Evolutionary conservation across 2,113 vertebrate genomes (phyloP).

Genomic region (Enhydra lutris): DNA sequence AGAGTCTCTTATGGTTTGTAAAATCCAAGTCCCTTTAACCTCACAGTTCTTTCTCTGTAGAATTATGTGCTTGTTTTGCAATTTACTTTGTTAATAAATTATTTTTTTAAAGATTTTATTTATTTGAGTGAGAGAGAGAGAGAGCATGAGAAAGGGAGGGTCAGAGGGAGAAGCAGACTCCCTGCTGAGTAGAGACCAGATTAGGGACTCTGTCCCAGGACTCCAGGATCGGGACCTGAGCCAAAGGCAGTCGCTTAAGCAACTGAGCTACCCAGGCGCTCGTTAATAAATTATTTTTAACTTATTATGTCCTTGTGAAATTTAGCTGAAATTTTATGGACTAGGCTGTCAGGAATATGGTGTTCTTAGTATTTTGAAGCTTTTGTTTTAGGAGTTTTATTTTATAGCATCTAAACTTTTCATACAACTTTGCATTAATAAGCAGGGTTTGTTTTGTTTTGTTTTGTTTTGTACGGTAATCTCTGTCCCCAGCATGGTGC

Average conservation of each 20-base stretch:
- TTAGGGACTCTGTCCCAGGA: too few relatives aligned
- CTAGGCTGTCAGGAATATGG: not conserved
- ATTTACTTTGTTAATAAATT: not conserved
- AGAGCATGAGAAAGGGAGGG: too few relatives aligned
- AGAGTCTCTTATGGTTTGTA: not conserved
- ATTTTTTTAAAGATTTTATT: not conserved
- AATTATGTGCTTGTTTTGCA: not conserved
- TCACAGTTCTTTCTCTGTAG: not conserved
- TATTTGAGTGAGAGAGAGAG: too few relatives aligned
- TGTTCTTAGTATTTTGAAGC: not conserved
- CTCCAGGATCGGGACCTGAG: too few relatives aligned
- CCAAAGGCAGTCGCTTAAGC: too few relatives aligned
- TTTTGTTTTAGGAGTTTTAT: not conserved
- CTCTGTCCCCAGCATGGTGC: not conserved
- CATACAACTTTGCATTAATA: not conserved
- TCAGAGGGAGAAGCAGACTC: too few relatives aligned
- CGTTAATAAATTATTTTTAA: not conserved
- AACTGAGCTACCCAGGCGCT: too few relatives aligned
- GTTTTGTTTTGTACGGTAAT: not conserved
- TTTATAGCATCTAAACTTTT: not conserved
- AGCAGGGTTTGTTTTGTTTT: not conserved
- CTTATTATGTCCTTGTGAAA: not conserved
- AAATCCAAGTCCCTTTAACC: not conserved
- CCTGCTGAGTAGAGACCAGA: too few relatives aligned
- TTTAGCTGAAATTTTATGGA: not conserved